A percentile compares a stretch with the other conserved stretches of the same genome.
These are phyloP conservation scores for Drosophila atroscutellata DNA, from an alignment of 2,888 invertebrate species.

Conservation along the genomic window DNA sequence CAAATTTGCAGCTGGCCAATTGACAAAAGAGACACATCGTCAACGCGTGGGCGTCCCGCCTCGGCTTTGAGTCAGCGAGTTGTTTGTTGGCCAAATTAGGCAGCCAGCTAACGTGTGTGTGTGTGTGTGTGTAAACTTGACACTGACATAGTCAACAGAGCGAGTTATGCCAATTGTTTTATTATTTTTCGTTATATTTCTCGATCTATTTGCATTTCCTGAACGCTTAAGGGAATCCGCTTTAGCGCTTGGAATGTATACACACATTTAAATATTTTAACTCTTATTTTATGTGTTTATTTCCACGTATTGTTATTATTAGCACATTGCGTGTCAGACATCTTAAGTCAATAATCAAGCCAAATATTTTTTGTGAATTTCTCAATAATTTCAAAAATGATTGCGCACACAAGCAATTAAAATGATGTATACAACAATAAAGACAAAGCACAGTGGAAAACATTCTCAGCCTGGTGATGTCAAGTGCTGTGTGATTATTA, in stretches of 20 bases:
- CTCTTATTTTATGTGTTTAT: background rate
- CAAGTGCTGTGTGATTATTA: conserved; percentile 39
- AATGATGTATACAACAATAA: conserved; percentile 22
- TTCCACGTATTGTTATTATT: conserved; percentile 20
- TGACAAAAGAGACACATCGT: conserved; percentile 26
- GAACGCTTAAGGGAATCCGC: conserved; percentile 32
- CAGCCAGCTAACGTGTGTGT: conserved; percentile 30
- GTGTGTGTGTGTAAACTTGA: conserved; percentile 64
- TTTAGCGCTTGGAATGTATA: conserved; percentile 21
- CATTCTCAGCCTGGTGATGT: conserved; percentile 60
- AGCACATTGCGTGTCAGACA: conserved; percentile 35
- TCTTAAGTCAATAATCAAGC: conserved; percentile 45
- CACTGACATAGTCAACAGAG: conserved; percentile 55
- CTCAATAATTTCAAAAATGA: conserved; percentile 48
- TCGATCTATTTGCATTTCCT: conserved; percentile 48
- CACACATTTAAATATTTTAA: background rate
- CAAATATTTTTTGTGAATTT: conserved; percentile 54
- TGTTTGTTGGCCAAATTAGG: conserved; percentile 52
- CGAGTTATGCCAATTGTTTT: conserved; percentile 22
- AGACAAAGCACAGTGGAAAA: conserved; percentile 1
- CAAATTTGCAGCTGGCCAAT: conserved; percentile 14
- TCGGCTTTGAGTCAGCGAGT: conserved; percentile 36
- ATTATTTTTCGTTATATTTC: background rate
- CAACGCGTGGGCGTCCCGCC: conserved; percentile 45
- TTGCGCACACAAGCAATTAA: conserved; percentile 52